Conservation (phyloP, 2,113 vertebrate species). For the Dinomys branickii region DNA sequence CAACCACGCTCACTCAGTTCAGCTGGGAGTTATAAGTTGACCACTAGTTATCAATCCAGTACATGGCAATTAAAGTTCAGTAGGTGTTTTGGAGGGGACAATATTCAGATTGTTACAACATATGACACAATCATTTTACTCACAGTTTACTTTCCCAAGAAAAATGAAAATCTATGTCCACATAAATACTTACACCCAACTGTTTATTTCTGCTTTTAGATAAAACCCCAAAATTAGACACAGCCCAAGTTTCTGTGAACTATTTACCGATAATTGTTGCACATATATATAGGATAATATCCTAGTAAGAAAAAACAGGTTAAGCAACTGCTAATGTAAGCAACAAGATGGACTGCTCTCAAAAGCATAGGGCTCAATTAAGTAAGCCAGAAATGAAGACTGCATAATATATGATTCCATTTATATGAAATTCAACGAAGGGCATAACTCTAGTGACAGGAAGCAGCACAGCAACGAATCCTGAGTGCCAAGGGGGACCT, state of each 20-base stretch:
- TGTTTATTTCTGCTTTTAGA: background rate
- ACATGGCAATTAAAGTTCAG: background rate
- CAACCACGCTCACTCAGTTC: too few species aligned
- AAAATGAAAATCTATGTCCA: background rate
- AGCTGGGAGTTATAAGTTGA: too few species aligned
- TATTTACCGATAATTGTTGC: background rate
- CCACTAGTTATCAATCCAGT: too few species aligned
- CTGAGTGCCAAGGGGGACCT: background rate
- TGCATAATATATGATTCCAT: background rate
- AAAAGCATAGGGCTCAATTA: background rate
- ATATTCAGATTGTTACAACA: background rate
- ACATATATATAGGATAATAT: background rate
- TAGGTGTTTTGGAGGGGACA: background rate
- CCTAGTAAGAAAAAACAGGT: background rate
- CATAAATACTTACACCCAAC: background rate
- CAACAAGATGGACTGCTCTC: background rate
- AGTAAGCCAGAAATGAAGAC: background rate
- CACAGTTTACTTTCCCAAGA: background rate
- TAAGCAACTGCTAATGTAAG: background rate
- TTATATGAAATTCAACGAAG: background rate
- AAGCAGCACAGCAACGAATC: background rate
- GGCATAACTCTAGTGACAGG: background rate
- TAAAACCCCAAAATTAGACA: background rate
- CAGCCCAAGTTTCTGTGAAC: background rate
- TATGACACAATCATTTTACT: background rate